These are phyloP conservation scores for Drosophila simulans DNA, from an alignment of 1,140 invertebrate species.

Conservation along the genomic window DNA sequence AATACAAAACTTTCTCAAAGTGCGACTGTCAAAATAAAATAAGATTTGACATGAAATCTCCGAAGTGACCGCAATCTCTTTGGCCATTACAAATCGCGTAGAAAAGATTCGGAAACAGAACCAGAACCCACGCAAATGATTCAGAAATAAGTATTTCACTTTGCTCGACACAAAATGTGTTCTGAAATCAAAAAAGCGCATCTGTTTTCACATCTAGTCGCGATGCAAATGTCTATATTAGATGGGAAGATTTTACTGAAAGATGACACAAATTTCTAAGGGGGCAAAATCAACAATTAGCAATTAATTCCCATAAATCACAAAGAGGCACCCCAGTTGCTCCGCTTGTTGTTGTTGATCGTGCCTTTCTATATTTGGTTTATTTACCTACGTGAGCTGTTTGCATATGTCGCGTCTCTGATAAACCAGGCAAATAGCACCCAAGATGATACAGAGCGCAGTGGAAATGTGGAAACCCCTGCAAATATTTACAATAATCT, in stretches of 20 bases:
- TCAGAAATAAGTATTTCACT: conserved; percentile 49
- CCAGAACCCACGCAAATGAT: conserved; percentile 31
- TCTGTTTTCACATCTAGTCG: conserved; percentile 24
- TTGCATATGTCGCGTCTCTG: conserved; percentile 39
- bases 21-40: conserved; percentile 40
- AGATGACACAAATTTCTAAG: conserved; percentile 55
- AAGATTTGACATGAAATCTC: conserved; percentile 32
- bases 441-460: neutral
- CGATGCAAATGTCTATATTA: conserved; percentile 13
- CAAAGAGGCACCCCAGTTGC: conserved; percentile 40
- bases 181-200: conserved; percentile 23
- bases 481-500: conserved; percentile 33
- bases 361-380: conserved; percentile 47
- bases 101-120: conserved; percentile 16
- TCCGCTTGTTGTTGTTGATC: conserved; percentile 25
- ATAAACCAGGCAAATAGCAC: conserved; percentile 43
- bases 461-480: conserved; percentile 23
- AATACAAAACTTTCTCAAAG: conserved; percentile 45
- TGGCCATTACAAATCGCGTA: conserved; percentile 56
- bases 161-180: conserved; percentile 18
- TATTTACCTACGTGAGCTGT: conserved; percentile 44
- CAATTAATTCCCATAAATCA: conserved; percentile 62
- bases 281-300: conserved; percentile 59
- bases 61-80: conserved; percentile 51
- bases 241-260: conserved; percentile 31